These are phyloP conservation scores for Megalonaias nervosa DNA, from an alignment of 1,140 invertebrate genomes.

Conservation along the genomic window DNA sequence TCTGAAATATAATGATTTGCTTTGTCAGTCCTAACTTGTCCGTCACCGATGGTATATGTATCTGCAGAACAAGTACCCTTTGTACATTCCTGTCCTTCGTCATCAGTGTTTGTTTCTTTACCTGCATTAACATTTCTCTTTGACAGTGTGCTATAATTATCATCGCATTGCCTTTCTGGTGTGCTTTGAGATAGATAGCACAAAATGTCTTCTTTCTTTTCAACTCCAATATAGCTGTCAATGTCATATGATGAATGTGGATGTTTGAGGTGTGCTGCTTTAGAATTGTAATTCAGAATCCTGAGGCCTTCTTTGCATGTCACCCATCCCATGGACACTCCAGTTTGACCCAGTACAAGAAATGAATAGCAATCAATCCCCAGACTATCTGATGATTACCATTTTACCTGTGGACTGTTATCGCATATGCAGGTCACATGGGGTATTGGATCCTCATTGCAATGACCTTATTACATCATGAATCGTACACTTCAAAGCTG, in stretches of 20 bases:
- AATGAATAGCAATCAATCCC: constrained; percentile 35
- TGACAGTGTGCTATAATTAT: too few relatives aligned
- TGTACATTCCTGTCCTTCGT: too few relatives aligned
- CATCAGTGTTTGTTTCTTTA: too few relatives aligned
- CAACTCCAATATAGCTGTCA: neutral
- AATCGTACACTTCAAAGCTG: constrained; percentile 29
- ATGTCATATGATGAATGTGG: neutral
- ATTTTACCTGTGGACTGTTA: too few relatives aligned
- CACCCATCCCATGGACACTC: constrained; percentile 26
- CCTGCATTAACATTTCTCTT: too few relatives aligned
- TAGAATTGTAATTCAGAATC: constrained; percentile 9
- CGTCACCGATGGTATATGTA: too few relatives aligned
- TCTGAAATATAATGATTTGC: too few relatives aligned
- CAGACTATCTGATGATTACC: constrained; percentile 13
- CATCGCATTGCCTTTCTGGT: too few relatives aligned
- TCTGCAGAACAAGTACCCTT: too few relatives aligned
- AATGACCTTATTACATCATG: constrained; percentile 1
- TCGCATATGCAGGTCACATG: constrained; percentile 24
- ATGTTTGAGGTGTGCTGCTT: constrained; percentile 18
- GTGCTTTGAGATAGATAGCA: neutral
- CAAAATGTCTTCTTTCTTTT: constrained; percentile 11
- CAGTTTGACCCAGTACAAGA: constrained; percentile 29
- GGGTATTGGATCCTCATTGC: constrained; percentile 22
- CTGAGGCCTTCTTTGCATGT: neutral
- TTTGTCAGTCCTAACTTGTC: too few relatives aligned